Conservation (phyloP, 2,113 vertebrate species). For the Panthera uncia region DNA sequence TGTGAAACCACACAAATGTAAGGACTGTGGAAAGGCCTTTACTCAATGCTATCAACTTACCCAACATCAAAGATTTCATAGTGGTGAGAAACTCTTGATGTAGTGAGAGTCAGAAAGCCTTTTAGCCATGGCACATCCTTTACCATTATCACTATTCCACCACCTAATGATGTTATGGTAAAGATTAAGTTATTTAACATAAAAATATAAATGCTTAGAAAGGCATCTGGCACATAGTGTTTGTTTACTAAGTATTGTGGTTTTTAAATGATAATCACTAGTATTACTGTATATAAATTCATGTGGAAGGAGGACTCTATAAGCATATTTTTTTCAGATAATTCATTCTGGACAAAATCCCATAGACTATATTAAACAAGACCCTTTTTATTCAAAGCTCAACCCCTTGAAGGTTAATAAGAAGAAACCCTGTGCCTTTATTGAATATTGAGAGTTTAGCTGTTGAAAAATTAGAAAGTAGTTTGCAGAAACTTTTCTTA, state of each 20-base stretch:
- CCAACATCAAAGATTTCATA: conserved; percentile 48
- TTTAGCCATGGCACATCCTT: not conserved
- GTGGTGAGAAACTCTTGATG: not conserved
- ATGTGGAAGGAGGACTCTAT: not conserved
- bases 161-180: not conserved
- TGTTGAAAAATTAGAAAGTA: not conserved
- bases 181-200: not conserved
- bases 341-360: not conserved
- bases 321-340: not conserved
- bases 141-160: not conserved
- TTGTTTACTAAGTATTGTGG: not conserved
- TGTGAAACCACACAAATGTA: conserved; percentile 40
- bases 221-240: not conserved
- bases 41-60: not conserved
- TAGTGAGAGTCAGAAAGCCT: not conserved
- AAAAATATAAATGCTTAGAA: not conserved
- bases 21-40: conserved; percentile 39
- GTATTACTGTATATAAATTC: not conserved
- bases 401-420: not conserved
- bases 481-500: conserved; percentile 2
- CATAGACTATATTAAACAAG: not conserved
- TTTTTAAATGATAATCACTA: conserved; percentile 1
- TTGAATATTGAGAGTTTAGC: not conserved
- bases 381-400: not conserved
- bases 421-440: not conserved